Conservation (phyloP, 2,888 invertebrate genomes). For the Anoncus sp. region DNA sequence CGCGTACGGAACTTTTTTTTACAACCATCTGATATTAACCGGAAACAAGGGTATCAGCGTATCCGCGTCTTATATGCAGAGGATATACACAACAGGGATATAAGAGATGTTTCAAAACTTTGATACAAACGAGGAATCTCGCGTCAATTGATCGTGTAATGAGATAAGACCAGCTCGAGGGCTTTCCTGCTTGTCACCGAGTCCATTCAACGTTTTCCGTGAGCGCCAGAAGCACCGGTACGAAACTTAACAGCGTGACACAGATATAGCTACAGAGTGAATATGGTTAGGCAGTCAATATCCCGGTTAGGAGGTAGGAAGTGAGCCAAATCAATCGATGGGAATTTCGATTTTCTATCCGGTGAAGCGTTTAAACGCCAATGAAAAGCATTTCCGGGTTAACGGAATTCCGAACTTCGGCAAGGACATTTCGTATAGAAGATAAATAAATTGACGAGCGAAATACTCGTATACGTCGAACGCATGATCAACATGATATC, state of each 20-base stretch:
- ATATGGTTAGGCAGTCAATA: conserved; percentile 5
- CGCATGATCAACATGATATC: background rate
- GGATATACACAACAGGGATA: background rate
- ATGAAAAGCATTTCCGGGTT: background rate
- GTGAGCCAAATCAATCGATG: conserved; percentile 16
- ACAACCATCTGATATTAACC: background rate
- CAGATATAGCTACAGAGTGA: background rate
- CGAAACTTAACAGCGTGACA: background rate
- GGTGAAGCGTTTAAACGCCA: background rate
- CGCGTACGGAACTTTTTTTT: too few species aligned
- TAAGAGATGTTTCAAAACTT: background rate
- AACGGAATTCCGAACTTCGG: background rate
- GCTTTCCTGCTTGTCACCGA: conserved; percentile 16
- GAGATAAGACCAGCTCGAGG: conserved; percentile 1
- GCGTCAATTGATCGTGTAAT: background rate
- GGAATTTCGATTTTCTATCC: conserved; percentile 1
- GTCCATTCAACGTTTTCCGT: background rate
- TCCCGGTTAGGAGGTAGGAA: conserved; percentile 1
- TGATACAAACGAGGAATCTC: background rate
- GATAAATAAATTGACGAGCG: background rate
- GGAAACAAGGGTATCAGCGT: background rate
- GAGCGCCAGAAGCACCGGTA: background rate
- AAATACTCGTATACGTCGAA: background rate
- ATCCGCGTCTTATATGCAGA: background rate
- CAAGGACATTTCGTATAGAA: background rate